Evolutionary conservation across 2,888 invertebrate species (phyloP), one percentile per base, ranked within the genome.

Genomic region (Congeria kusceri): DNA sequence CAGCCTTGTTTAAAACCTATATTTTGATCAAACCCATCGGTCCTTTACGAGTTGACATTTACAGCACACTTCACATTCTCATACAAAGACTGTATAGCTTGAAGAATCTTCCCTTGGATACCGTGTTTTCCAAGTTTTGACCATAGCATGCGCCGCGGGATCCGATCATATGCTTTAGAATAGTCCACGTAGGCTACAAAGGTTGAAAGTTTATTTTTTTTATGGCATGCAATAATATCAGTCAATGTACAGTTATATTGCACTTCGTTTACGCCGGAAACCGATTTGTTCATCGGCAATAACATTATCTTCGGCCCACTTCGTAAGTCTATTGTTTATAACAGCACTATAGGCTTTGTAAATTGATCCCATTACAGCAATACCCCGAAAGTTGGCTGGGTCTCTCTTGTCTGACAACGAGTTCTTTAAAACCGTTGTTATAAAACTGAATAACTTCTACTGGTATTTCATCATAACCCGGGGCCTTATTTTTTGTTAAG

Each of bases 81-180:
- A n/a, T n/a, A n/a, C 18, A 49, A 20, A 18, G 49, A 49, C 15
- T 49, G 18, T 4, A 49, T 18, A 49, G 49, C 49, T 9, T 5
- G 4, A 5, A 49, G 20, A 4, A 49, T 4, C 15, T 49, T 49
- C n/a, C 49, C 4, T 18, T 49, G 49, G 5, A 49, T 49, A 3
- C 49, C 49, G 49, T 20, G 20, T 18, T 49, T 49, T 20, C 15
- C 49, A 4, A 49, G 20, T 20, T 49, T 49, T 20, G 49, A 18
- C 49, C 49, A 49, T 15, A 49, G 49, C 4, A 20, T 49, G 20
- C 49, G 18, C 20, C 49, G 4, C 18, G 18, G 18, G 20, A 49
- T 49, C 49, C 49, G 49, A 15, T 49, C 49, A 49, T 49, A 49
- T 18, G 49, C 49, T 15, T 49, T 49, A 20, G 15, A 49, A 49